Evolutionary conservation across 2,888 invertebrate species (phyloP).

Genomic region (Drosophila atripex): DNA sequence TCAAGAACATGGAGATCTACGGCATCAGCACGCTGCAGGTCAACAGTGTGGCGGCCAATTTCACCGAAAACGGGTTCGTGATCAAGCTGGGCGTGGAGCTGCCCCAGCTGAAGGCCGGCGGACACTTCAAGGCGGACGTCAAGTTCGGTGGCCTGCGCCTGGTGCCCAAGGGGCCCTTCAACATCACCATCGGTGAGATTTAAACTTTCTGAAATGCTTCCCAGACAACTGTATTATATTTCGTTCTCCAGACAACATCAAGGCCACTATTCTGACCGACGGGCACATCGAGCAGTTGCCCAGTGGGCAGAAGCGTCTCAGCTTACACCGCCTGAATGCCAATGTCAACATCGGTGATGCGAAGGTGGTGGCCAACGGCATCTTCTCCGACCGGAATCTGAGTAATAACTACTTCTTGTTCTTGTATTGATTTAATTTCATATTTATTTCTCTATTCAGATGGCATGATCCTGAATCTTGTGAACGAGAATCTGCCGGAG

Average conservation of each 20-base stretch:
- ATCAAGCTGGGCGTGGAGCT: conserved; percentile 87
- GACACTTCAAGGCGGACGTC: conserved; percentile 87
- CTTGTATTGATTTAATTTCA: too few species aligned
- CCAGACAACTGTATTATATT: conserved; percentile 1
- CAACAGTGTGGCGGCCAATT: conserved; percentile 85
- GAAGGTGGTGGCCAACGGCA: conserved; percentile 80
- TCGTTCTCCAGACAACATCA: conserved; percentile 69
- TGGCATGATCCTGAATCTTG: conserved; percentile 83
- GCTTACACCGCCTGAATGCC: conserved; percentile 79
- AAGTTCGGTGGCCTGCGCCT: conserved; percentile 86
- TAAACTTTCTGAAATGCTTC: neutral
- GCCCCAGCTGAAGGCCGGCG: conserved; percentile 85
- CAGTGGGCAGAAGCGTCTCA: conserved; percentile 65
- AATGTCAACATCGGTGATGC: conserved; percentile 79
- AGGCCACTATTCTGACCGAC: conserved; percentile 78
- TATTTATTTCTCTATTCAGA: conserved; percentile 54
- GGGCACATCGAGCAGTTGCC: conserved; percentile 73
- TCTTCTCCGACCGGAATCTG: conserved; percentile 81
- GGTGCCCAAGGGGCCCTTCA: conserved; percentile 86
- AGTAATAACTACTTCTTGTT: conserved; percentile 57
- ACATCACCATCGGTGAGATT: conserved; percentile 86
- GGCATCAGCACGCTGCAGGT: conserved; percentile 86
- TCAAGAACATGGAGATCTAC: conserved; percentile 84
- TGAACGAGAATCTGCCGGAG: conserved; percentile 86
- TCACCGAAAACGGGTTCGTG: conserved; percentile 86